Base-by-base conservation (phyloP, 2,113 vertebrate species). In the Podiceps cristatus region DNA sequence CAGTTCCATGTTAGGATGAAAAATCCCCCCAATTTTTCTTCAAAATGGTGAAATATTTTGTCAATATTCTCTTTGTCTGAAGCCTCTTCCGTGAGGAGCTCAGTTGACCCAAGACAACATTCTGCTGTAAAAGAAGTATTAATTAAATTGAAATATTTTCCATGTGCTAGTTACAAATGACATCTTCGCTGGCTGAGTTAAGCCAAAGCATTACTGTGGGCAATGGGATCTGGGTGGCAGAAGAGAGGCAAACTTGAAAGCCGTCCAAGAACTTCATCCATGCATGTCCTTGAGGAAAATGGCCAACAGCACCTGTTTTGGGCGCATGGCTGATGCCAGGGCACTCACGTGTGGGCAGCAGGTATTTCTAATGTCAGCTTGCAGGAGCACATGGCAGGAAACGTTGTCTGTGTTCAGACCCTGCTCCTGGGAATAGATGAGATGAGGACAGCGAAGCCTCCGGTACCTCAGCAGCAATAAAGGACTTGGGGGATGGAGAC, bases 321-420 rank as follows among this genome's bases (percentile, higher is more conserved):
- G 9, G 50, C 59, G 66, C 10, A 4, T 0, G 7, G 56, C 52
- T 63, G 40, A 7, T 40, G 35, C 29, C 27, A 16, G 53, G 58
- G 45, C 22, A 3, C 47, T 56, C 33, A 4, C 7, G 2, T 19
- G 2, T 0, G n/a, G 22, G 29, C 6, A 64, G 40, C 1, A 1
- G 58, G 52, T 1, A 1, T 56, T 40, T 33, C 50, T 24, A 53
- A 31, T 44, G 28, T 7, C 3, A 14, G 33, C 33, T 42, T 53
- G 44, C 56, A 53, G 56, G 31, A 86, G 47, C 37, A 28, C 0
- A 1, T 49, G 45, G 53, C 55, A 60, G 71, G 37, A 56, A 47
- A 45, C 24, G 42, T 35, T 4, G 2, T 40, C 55, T 23, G 64
- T 12, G 3, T 22, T 58, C 83, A 75, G 45, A 71, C 25, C 12